phyloP scores from a whole-genome alignment of 2,888 invertebrate genomes.

The Serripes groenlandicus region DNA sequence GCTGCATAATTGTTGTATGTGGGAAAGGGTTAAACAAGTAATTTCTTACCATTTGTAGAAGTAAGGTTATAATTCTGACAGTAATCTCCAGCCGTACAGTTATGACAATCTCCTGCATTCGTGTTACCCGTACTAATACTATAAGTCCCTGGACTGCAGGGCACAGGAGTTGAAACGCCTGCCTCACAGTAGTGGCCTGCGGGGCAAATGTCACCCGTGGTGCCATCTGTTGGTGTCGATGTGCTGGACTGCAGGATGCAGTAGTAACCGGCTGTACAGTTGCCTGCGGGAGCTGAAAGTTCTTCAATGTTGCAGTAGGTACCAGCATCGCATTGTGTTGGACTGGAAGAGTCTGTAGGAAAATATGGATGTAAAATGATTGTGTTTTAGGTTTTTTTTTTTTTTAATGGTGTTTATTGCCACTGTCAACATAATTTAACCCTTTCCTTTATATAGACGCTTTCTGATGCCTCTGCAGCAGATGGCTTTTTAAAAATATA shows the following conservation, averaged over 20 bases:
- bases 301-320: conserved; percentile 81
- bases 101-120: conserved; percentile 72
- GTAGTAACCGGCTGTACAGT: conserved; percentile 83
- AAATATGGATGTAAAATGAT: too few relatives aligned
- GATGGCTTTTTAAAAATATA: too few relatives aligned
- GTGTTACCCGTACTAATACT: conserved; percentile 75
- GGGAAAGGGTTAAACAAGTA: too few relatives aligned
- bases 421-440: too few relatives aligned
- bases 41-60: conserved; percentile 71
- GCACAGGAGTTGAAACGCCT: conserved; percentile 74
- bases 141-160: conserved; percentile 81
- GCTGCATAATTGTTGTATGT: too few relatives aligned
- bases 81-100: conserved; percentile 79
- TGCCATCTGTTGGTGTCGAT: conserved; percentile 75
- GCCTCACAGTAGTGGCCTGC: conserved; percentile 79
- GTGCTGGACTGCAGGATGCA: conserved; percentile 74
- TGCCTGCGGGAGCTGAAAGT: conserved; percentile 77
- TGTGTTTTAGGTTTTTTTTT: too few relatives aligned
- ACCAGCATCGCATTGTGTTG: conserved; percentile 81
- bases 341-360: conserved; percentile 82
- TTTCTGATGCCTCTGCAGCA: too few relatives aligned
- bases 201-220: conserved; percentile 80
- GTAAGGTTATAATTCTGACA: conserved; percentile 81
- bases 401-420: too few relatives aligned
- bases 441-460: too few relatives aligned